These are phyloP conservation scores for Emmelina monodactyla DNA, from an alignment of 2,888 invertebrate species.

Conservation along the genomic window DNA sequence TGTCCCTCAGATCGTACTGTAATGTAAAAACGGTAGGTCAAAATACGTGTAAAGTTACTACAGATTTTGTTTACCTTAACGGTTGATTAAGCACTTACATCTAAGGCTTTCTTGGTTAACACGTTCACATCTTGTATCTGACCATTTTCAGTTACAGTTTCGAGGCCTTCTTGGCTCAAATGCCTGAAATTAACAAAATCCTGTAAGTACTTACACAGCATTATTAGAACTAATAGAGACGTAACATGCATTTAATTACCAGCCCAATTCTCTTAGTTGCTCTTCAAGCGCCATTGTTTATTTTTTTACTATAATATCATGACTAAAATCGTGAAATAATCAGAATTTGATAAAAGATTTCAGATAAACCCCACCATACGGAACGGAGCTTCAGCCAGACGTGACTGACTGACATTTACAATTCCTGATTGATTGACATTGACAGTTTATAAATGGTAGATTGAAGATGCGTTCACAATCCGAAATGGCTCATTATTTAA, in stretches of 20 bases:
- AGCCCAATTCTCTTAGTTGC: conserved; percentile 71
- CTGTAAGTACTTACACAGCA: not conserved
- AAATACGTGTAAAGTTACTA: conserved; percentile 7
- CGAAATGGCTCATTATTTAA: too few relatives aligned
- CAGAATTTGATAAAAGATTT: too few relatives aligned
- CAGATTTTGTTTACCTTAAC: not conserved
- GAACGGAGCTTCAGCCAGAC: too few relatives aligned
- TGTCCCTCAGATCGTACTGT: conserved; percentile 80
- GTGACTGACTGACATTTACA: too few relatives aligned
- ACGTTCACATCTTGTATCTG: conserved; percentile 69
- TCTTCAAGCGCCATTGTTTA: conserved; percentile 68
- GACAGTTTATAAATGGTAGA: too few relatives aligned
- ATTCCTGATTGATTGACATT: too few relatives aligned
- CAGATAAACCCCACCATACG: too few relatives aligned
- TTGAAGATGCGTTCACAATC: too few relatives aligned
- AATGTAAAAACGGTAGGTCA: too few relatives aligned
- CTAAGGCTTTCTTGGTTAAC: conserved; percentile 71
- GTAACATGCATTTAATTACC: conserved; percentile 55
- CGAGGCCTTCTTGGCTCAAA: conserved; percentile 75
- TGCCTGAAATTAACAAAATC: conserved; percentile 66
- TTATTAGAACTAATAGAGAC: conserved; percentile 6
- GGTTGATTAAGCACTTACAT: conserved; percentile 65
- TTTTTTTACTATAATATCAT: conserved; percentile 38
- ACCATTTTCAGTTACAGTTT: conserved; percentile 71
- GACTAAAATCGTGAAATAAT: conserved; percentile 29